Evolutionary conservation across 2,888 invertebrate genomes (phyloP), one percentile per base, ranked within the genome.

Genomic region (Clivina fossor): DNA sequence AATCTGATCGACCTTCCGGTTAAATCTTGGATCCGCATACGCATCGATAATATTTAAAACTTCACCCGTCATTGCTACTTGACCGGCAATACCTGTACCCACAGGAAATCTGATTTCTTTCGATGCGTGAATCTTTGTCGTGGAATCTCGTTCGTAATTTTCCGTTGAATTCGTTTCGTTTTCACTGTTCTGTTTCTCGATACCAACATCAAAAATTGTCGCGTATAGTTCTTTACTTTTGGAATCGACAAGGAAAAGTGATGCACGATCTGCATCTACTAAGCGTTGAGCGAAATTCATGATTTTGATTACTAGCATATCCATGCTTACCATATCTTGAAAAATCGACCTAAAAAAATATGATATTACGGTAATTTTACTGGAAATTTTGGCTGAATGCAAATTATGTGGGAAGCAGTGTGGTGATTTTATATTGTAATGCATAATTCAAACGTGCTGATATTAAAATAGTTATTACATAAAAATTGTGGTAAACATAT

Each of bases 301-400:
- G 57, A 92, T 87, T 69, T 88, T 87, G 70, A 87, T 84, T 24
- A 92, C 89, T 1, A 92, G 78, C 56, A 82, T 81, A 64, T 91
- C 90, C 78, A 91, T 84, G 61, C 88, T 88, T 40, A 88, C 85
- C 81, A 92, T 91, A 66, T 92, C 90, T 76, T 91, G 90, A 68
- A 93, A 92, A 67, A 92, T 89, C 5, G 88, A 88, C 70, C 90
- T 90, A 73, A n/a, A n/a, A n/a, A n/a, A n/a, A n/a, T n/a, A n/a
- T n/a, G n/a, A n/a, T n/a, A n/a, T n/a, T n/a, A n/a, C n/a, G n/a
- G n/a, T n/a, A n/a, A n/a, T n/a, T n/a, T n/a, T n/a, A n/a, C n/a
- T n/a, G n/a, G n/a, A n/a, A n/a, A n/a, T n/a, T n/a, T n/a, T n/a
- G n/a, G n/a, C n/a, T n/a, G n/a, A n/a, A n/a, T n/a, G n/a, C n/a